Evolutionary conservation across 2,888 invertebrate species (phyloP), one percentile per base, ranked within the genome.

Genomic region (Tridacna gigas): DNA sequence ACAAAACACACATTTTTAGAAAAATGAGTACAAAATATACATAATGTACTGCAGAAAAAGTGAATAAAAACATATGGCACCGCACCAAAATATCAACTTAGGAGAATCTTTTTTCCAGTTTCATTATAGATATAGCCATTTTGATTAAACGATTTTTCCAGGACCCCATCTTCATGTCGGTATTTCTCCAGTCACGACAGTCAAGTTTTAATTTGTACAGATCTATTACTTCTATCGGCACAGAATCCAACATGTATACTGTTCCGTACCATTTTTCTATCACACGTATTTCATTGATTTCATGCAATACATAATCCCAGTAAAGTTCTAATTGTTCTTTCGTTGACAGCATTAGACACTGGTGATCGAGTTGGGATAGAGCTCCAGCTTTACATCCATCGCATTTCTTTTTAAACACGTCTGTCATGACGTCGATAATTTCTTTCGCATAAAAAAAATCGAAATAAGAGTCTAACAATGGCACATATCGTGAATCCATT

Each of bases 251-350:
- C 13, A 20, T 18, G 22, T 18, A 48, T 25, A 66, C 47, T 13
- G 63, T 48, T 9, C 13, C 66, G 12, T 77, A 26, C 66, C 66
- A 77, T 20, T 77, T n/a, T 26, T n/a, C 45, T 51, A 77, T 20
- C 15, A 75, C n/a, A 45, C 37, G 56, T 28, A 26, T 22, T 28
- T 75, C 75, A 22, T 75, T 25, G 26, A 75, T 60, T 63, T 63
- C 63, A n/a, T n/a, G n/a, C n/a, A n/a, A n/a, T n/a, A n/a, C n/a
- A n/a, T n/a, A n/a, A n/a, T n/a, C n/a, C n/a, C n/a, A 74, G 28
- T 74, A 77, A 25, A 77, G 48, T 75, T 61, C 63, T n/a, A 77
- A 66, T 48, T 61, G 75, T 63, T 75, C 37, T 63, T 63, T 37
- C 5, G 26, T 75, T 60, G 75, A 28, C 25, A 75, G 25, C 11